Base-by-base conservation (phyloP, 1,140 invertebrate genomes). In the Drosophila asahinai region DNA sequence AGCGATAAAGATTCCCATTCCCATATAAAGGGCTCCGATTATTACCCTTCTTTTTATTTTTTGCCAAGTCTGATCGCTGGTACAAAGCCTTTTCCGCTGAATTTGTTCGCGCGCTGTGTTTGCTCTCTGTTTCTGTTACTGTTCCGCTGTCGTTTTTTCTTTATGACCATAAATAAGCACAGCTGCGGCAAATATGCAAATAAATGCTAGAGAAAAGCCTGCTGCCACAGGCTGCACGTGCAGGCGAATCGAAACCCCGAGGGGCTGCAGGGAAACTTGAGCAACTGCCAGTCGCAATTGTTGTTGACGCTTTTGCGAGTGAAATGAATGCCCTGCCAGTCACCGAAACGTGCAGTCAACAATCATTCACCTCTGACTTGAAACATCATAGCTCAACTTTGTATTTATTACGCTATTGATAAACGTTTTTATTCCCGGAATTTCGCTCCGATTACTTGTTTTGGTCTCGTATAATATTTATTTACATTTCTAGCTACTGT, bases 151-250 rank as follows among this genome's bases (percentile, higher is more conserved):
- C 45, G 51, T 64, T 83, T 80, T 67, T 49, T 67, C 54, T 71
- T 65, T 67, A 59, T 77, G 71, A 78, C 59, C 77, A 79, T 89
- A 89, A 87, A 83, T 71, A 87, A 81, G 84, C 84, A 89, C 84
- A 87, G 84, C 84, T 87, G 84, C 84, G 82, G 65, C 72, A 71
- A 78, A 74, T 87, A 87, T 87, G 84, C 81, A 89, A 87, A 87
- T 89, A 77, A 77, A 61, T 59, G 49, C 72, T 77, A 57, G 74
- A 36, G 61, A 76, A 71, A 67, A 47, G 47, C 51, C 65, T 57
- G 45, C 65, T 57, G 45, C 60, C 40, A 17, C 27, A 45, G 48
- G 58, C 52, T 74, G 77, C 83, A 86, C 83, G 83, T 86, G 83
- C 83, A 87, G 45, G 49, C 73, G n/a, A 51, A 73, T 65, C 45